These are phyloP conservation scores for Drosophila ezoana DNA, from an alignment of 2,888 invertebrate species.

Conservation along the genomic window DNA sequence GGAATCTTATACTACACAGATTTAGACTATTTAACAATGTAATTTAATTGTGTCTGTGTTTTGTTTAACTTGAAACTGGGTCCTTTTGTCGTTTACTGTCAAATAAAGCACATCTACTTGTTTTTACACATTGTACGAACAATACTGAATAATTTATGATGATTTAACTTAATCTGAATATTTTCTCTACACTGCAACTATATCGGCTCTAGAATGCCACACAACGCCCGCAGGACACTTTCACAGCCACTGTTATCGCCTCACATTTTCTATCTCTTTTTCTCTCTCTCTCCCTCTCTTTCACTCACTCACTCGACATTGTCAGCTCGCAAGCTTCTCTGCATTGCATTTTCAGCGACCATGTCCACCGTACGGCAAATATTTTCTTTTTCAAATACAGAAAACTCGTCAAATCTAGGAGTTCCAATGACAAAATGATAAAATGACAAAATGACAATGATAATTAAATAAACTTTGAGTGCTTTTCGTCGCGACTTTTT, in stretches of 20 bases:
- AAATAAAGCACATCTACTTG: too few species aligned
- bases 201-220: background rate
- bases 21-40: too few species aligned
- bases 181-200: background rate
- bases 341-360: constrained; percentile 13
- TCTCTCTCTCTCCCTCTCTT: background rate
- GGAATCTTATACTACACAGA: too few species aligned
- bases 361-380: constrained; percentile 26
- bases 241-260: background rate
- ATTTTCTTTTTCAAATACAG: constrained; percentile 35
- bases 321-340: background rate
- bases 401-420: constrained; percentile 9
- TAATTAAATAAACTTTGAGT: constrained; percentile 78
- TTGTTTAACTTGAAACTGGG: too few species aligned
- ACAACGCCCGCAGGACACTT: background rate
- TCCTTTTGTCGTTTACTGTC: too few species aligned
- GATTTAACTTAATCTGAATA: background rate
- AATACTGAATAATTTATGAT: too few species aligned
- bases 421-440: constrained; percentile 5
- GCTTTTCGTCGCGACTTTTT: constrained; percentile 66
- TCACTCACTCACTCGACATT: background rate
- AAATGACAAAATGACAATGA: constrained; percentile 63
- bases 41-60: too few species aligned
- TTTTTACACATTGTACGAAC: too few species aligned
- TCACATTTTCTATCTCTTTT: background rate